Percentiles rank a stretch among this genome's conserved stretches.
Conservation (phyloP, 2,797 vertebrate genomes). For the Xiphophorus birchmanni region DNA sequence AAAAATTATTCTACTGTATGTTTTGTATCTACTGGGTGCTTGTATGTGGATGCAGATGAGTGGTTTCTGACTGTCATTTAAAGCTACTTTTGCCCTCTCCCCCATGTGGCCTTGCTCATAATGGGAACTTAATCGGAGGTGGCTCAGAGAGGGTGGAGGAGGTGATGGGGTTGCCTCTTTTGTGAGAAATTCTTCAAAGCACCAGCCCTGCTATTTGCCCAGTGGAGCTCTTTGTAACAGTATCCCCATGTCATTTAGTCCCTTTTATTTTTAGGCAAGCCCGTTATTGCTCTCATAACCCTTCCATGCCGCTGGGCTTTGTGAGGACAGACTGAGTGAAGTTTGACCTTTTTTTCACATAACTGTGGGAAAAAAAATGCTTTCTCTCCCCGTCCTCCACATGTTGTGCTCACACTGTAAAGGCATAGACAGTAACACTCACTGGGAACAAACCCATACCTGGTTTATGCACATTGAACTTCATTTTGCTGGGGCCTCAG, state of each 20-base stretch:
- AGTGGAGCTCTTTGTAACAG: constrained; percentile 73
- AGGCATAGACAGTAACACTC: constrained; percentile 10
- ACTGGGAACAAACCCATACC: constrained; percentile 5
- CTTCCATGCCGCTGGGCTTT: constrained; percentile 67
- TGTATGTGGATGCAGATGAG: constrained; percentile 48
- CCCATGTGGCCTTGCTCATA: constrained; percentile 52
- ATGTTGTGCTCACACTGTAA: constrained; percentile 26
- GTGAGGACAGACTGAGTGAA: constrained; percentile 66
- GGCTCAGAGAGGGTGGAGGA: constrained; percentile 36
- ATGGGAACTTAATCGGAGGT: constrained; percentile 70
- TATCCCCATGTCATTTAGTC: constrained; percentile 78
- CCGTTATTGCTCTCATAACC: constrained; percentile 63
- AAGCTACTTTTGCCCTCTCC: constrained; percentile 64
- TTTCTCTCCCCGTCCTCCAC: constrained; percentile 39
- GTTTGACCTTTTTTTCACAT: constrained; percentile 46
- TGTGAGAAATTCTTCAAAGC: constrained; percentile 72
- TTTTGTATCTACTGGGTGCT: neutral
- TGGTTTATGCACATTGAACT: neutral
- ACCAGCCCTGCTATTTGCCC: constrained; percentile 65
- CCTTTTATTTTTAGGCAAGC: constrained; percentile 79
- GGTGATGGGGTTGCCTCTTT: constrained; percentile 53
- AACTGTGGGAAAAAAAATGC: constrained; percentile 1
- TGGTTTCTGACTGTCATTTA: constrained; percentile 64
- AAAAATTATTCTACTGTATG: neutral
- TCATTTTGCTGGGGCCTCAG: neutral